Evolutionary conservation across 1,140 invertebrate species (phyloP), one percentile per base, ranked within the genome.

Genomic region (Bombus balteatus): DNA sequence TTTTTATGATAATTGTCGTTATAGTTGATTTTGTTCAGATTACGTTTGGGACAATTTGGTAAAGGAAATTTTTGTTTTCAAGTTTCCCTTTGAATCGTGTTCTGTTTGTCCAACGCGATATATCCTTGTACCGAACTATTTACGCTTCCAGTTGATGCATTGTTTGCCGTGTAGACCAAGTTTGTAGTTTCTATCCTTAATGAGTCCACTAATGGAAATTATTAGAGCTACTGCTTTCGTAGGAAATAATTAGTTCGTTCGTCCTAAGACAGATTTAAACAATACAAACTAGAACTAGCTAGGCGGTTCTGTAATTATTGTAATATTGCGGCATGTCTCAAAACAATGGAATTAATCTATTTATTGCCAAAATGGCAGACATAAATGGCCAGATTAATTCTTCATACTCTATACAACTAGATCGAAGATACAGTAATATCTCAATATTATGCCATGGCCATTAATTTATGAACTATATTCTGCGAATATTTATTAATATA

Each of bases 271-370:
- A 13, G 25, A 37, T 82, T 57, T 47, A 57, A 39, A 39, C 41
- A 39, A 39, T 37, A 32, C 8, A 37, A 71, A 34, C 2, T n/a
- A 13, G 34, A 65, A 41, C 68, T 22, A 28, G 28, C 6, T 76
- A 22, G 18, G 28, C 15, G 22, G 65, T 65, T 32, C 32, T 8
- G 47, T 62, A 71, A 79, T 84, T 34, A 81, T 74, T 81, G 28
- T 75, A 75, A 80, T 85, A 53, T 32, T 18, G 15, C 13, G 39
- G 34, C 5, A 34, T 65, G 32, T 57, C 71, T 25, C 12, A 65
- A 41, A 70, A 70, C 82, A 83, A 57, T 39, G 28, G 25, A 43
- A 53, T 15, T 75, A 86, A 57, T 57, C 47, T 74, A 57, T 86
- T 75, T 81, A 34, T 75, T 47, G 25, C 15, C 10, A 53, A 71